These are phyloP conservation scores for Aplodontia rufa DNA, from an alignment of 2,113 vertebrate genomes.

Conservation along the genomic window DNA sequence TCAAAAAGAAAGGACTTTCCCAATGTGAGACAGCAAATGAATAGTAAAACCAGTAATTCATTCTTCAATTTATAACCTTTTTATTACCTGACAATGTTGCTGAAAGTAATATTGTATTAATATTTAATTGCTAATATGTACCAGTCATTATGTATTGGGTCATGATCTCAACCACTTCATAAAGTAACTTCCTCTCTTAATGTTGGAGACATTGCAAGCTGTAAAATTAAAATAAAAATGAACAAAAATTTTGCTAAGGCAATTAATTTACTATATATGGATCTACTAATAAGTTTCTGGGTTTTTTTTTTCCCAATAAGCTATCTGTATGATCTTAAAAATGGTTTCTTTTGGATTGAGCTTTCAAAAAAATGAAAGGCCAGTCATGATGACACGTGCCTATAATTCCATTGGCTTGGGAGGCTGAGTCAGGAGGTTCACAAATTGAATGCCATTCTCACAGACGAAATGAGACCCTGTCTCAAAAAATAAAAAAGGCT, in stretches of 20 bases:
- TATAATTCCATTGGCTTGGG: no score
- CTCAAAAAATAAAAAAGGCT: no score
- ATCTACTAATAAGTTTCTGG: slow-evolving; percentile 19
- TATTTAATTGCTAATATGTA: slow-evolving; percentile 38
- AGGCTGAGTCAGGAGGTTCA: no score
- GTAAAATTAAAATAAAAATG: slow-evolving; percentile 46
- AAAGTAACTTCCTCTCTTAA: slow-evolving; percentile 57
- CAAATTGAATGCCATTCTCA: no score
- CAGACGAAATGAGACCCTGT: no score
- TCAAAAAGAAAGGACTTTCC: slow-evolving; percentile 22
- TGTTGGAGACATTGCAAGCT: slow-evolving; percentile 44
- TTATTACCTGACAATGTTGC: background rate
- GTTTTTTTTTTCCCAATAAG: background rate
- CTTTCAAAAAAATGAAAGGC: background rate
- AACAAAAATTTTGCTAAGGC: slow-evolving; percentile 38
- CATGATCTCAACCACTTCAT: slow-evolving; percentile 24
- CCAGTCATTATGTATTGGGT: slow-evolving; percentile 31
- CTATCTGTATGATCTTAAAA: background rate
- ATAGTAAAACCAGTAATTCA: background rate
- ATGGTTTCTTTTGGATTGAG: background rate
- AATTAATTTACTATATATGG: slow-evolving; percentile 46
- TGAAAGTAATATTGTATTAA: background rate
- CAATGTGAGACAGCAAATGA: slow-evolving; percentile 25
- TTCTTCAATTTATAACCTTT: background rate
- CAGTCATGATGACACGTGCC: no score